A percentile compares a stretch with the other conserved stretches of the same genome.
Evolutionary conservation across 1,140 invertebrate genomes (phyloP).

Genomic region (Calliopsis andreniformis): DNA sequence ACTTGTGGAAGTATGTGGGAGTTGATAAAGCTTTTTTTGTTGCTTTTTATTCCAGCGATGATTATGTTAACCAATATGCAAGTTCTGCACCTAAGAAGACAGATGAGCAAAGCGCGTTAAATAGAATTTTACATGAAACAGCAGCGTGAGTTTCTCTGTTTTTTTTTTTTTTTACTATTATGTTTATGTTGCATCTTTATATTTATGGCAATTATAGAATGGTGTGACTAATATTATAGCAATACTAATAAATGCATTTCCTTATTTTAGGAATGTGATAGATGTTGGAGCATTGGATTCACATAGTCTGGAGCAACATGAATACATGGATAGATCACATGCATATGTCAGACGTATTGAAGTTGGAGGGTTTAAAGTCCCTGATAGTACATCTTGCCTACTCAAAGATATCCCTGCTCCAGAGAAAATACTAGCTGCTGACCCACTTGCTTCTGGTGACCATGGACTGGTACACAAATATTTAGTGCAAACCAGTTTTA

Average conservation of each 20-base stretch:
- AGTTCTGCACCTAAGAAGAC: conserved; percentile 88
- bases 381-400: conserved; percentile 77
- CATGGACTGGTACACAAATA: conserved; percentile 81
- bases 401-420: conserved; percentile 84
- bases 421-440: conserved; percentile 82
- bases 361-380: conserved; percentile 78
- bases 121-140: conserved; percentile 92
- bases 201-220: background rate
- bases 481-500: conserved; percentile 42
- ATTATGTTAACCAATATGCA: conserved; percentile 84
- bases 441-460: conserved; percentile 81
- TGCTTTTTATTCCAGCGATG: conserved; percentile 82
- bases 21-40: conserved; percentile 26
- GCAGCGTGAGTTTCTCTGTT: conserved; percentile 89
- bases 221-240: background rate
- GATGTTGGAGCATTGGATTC: conserved; percentile 91
- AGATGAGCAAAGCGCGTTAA: conserved; percentile 94
- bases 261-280: conserved; percentile 88
- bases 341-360: conserved; percentile 85
- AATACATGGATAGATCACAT: conserved; percentile 89
- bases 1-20: background rate
- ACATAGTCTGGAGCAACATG: conserved; percentile 89
- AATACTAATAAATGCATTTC: background rate
- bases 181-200: conserved; percentile 1
- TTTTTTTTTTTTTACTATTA: conserved; percentile 11